These are phyloP conservation scores for Eurystomus glaucurus DNA, from an alignment of 2,797 vertebrate genomes.

Conservation along the genomic window DNA sequence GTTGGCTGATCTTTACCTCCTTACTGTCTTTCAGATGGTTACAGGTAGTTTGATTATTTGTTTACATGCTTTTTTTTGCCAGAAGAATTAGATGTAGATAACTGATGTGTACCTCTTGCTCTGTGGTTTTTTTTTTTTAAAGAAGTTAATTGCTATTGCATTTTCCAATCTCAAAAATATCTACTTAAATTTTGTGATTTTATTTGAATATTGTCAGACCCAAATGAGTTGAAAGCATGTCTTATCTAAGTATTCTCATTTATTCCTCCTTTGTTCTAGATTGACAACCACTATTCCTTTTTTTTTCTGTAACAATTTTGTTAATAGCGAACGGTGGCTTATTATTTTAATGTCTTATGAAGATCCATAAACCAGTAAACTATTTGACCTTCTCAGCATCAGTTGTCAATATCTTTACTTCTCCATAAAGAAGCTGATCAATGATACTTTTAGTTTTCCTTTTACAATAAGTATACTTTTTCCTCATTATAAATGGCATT, in stretches of 20 bases:
- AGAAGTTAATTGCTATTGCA: fast-evolving
- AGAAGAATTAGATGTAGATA: neutral
- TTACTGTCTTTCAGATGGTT: neutral
- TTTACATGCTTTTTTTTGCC: neutral
- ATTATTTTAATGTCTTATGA: neutral
- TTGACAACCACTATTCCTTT: neutral
- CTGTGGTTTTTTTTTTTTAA: neutral
- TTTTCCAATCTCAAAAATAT: neutral
- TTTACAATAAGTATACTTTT: neutral
- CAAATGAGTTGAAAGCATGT: neutral
- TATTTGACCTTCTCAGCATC: neutral
- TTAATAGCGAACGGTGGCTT: neutral
- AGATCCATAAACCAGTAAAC: neutral
- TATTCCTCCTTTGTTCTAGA: neutral
- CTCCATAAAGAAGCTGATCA: neutral
- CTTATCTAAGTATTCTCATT: neutral
- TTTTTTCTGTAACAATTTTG: neutral
- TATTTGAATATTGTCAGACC: neutral
- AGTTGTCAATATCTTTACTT: neutral
- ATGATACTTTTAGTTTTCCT: neutral
- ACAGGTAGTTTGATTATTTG: neutral
- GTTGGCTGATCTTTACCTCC: neutral
- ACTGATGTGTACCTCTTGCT: neutral
- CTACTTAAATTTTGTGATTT: neutral
- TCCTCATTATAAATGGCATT: neutral